Percentiles rank a stretch among this genome's conserved stretches.
phyloP scores from a whole-genome alignment of 2,797 vertebrate species.

The Melanotaenia nigrans region DNA sequence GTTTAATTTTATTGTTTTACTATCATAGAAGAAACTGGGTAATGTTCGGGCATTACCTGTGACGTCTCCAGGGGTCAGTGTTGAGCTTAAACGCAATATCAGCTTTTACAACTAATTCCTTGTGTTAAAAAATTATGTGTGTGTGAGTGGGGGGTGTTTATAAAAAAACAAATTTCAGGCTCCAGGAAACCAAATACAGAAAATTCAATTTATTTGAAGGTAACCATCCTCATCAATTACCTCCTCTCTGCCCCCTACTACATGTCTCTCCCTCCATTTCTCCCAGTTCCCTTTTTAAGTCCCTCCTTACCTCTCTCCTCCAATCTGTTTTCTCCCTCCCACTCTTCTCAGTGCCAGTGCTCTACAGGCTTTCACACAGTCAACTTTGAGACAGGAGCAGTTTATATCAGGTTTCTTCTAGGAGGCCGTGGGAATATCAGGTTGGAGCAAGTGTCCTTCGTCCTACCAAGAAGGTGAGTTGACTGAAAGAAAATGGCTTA shows the following conservation, averaged over 20 bases:
- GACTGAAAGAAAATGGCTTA: conserved; percentile 9
- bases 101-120: background rate
- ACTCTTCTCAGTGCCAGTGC: conserved; percentile 13
- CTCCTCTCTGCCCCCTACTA: background rate
- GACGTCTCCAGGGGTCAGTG: too few relatives aligned
- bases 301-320: conserved; percentile 51
- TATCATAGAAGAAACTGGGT: too few relatives aligned
- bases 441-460: conserved; percentile 3
- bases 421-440: conserved; percentile 16
- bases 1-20: too few relatives aligned
- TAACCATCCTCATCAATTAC: conserved; percentile 11
- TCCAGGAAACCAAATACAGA: background rate
- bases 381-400: conserved; percentile 27
- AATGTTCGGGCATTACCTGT: too few relatives aligned
- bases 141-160: too few relatives aligned
- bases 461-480: conserved; percentile 44
- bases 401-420: conserved; percentile 49
- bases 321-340: conserved; percentile 24
- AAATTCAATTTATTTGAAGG: background rate
- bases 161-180: background rate
- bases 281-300: conserved; percentile 20
- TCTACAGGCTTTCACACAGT: conserved; percentile 24
- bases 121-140: too few relatives aligned
- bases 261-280: conserved; percentile 17
- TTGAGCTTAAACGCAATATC: too few relatives aligned